Conservation (phyloP, 2,888 invertebrate species). For the Xanthostigma xanthostigma region DNA sequence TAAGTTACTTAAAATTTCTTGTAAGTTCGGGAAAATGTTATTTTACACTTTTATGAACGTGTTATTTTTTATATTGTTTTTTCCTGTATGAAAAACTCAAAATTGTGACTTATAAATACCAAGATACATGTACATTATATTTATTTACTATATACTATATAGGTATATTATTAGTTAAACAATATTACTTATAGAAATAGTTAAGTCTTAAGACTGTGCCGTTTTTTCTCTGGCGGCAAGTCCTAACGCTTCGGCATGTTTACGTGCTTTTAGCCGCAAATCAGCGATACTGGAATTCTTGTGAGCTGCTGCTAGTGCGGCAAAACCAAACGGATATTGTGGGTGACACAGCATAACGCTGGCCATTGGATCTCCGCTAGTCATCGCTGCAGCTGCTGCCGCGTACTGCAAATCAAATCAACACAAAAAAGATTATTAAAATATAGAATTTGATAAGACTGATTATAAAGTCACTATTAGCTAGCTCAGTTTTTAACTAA, state of each 20-base stretch:
- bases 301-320: constrained; percentile 67
- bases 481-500: background rate
- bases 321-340: constrained; percentile 57
- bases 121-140: no score
- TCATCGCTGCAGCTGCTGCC: constrained; percentile 44
- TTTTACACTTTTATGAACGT: no score
- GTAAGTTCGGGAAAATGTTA: no score
- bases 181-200: no score
- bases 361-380: constrained; percentile 22
- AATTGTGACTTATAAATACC: no score
- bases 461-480: background rate
- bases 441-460: background rate
- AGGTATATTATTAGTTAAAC: no score
- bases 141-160: no score
- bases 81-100: no score
- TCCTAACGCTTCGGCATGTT: constrained; percentile 80
- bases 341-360: constrained; percentile 47
- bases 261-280: constrained; percentile 79
- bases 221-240: constrained; percentile 29
- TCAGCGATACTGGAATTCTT: constrained; percentile 91
- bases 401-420: constrained; percentile 31
- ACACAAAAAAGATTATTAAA: background rate
- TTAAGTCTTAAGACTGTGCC: constrained; percentile 16
- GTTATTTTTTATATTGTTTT: no score
- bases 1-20: no score